Evolutionary conservation across 1,140 invertebrate genomes (phyloP).

Genomic region (Lineus longissimus): DNA sequence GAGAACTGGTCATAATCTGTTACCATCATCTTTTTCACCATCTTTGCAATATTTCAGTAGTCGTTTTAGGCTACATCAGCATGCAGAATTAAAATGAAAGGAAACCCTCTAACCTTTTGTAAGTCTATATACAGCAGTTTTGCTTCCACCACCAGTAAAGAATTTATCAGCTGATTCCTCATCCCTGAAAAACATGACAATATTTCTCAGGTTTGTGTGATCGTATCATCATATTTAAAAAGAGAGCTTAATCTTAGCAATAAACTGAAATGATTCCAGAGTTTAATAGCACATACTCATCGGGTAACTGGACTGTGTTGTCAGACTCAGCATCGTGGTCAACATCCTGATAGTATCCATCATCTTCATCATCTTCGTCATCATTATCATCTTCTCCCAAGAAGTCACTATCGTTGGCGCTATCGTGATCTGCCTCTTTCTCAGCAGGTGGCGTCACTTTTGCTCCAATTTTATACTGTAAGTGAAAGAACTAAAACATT

Average conservation of each 20-base stretch:
- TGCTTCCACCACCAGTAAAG: not conserved
- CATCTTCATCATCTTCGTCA: conserved; percentile 3
- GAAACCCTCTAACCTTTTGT: conserved; percentile 8
- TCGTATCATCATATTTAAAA: too few relatives aligned
- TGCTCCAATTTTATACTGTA: not conserved
- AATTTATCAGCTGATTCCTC: not conserved
- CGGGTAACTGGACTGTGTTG: not conserved
- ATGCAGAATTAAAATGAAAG: too few relatives aligned
- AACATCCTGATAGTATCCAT: not conserved
- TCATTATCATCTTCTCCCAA: not conserved
- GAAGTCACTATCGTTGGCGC: not conserved
- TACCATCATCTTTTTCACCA: too few relatives aligned
- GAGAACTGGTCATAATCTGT: too few relatives aligned
- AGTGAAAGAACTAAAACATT: too few relatives aligned
- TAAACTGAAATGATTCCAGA: too few relatives aligned
- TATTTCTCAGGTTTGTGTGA: too few relatives aligned
- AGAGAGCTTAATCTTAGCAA: too few relatives aligned
- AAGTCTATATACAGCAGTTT: conserved; percentile 8
- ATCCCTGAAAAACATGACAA: too few relatives aligned
- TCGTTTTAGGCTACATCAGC: too few relatives aligned
- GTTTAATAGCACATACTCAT: not conserved
- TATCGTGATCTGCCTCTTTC: not conserved
- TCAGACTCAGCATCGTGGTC: not conserved
- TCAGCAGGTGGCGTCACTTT: not conserved
- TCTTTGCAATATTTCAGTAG: too few relatives aligned